These are phyloP conservation scores for Phengaris alcon DNA, from an alignment of 2,888 invertebrate genomes.

Conservation along the genomic window DNA sequence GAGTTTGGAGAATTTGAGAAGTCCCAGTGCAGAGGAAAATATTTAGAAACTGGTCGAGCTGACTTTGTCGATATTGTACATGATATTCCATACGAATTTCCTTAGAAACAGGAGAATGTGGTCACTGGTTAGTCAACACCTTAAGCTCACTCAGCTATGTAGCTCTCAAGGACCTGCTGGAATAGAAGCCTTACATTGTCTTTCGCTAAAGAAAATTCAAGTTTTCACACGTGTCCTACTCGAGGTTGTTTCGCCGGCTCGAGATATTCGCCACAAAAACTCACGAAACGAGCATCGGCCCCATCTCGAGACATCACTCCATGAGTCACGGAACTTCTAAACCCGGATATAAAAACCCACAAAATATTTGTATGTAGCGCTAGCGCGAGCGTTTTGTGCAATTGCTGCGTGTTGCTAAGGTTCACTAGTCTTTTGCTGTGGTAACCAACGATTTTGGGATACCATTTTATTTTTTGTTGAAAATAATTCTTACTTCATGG, in stretches of 20 bases:
- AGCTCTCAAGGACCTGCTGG: too few species aligned
- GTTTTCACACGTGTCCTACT: neutral
- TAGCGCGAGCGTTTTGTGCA: neutral
- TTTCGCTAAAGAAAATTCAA: neutral
- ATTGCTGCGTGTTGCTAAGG: neutral
- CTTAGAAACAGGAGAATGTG: too few species aligned
- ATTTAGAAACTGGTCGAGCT: too few species aligned
- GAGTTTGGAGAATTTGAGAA: too few species aligned
- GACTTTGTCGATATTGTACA: too few species aligned
- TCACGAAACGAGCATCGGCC: conserved; percentile 9
- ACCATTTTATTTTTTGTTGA: neutral
- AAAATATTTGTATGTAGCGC: neutral
- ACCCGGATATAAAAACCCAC: neutral
- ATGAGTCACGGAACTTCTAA: neutral
- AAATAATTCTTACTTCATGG: neutral
- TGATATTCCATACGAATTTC: too few species aligned
- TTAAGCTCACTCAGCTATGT: too few species aligned
- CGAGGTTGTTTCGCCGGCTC: neutral
- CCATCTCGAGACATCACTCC: conserved; percentile 6
- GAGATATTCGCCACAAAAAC: neutral
- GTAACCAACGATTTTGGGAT: neutral
- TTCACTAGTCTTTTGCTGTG: neutral
- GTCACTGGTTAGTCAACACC: too few species aligned
- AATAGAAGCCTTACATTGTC: neutral
- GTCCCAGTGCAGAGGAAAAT: too few species aligned